Evolutionary conservation across 1,140 invertebrate genomes (phyloP).

Genomic region (Xylocopa sonorina): DNA sequence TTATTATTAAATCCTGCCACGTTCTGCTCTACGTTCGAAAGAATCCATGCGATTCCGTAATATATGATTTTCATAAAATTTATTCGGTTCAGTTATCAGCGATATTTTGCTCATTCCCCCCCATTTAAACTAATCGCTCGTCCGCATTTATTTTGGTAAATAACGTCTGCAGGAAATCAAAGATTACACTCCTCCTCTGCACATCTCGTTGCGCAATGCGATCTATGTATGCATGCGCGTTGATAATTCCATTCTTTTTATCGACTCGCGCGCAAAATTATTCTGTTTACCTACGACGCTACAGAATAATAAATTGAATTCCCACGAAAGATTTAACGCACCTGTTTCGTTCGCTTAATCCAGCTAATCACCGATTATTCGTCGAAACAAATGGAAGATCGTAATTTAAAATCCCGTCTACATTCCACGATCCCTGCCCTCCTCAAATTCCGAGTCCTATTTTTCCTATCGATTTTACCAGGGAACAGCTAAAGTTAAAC

Average conservation of each 20-base stretch:
- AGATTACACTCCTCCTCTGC: constrained; percentile 1
- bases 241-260: background rate
- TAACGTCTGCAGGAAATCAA: background rate
- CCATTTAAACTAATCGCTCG: background rate
- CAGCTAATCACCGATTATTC: background rate
- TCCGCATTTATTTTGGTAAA: constrained; percentile 1
- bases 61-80: constrained; percentile 34
- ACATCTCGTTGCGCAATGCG: background rate
- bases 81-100: constrained; percentile 17
- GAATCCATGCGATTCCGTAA: constrained; percentile 28
- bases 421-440: background rate
- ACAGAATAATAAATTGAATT: background rate
- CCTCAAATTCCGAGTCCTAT: background rate
- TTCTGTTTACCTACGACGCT: background rate
- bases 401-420: background rate
- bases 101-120: background rate
- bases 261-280: background rate
- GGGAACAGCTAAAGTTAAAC: constrained; percentile 4
- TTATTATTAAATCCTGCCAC: constrained; percentile 61
- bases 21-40: constrained; percentile 27
- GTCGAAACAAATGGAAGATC: background rate
- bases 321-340: background rate
- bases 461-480: background rate
- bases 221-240: no score
- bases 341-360: background rate